Evolutionary conservation across 1,140 invertebrate genomes (phyloP).

Genomic region (Brachionus plicatilis): DNA sequence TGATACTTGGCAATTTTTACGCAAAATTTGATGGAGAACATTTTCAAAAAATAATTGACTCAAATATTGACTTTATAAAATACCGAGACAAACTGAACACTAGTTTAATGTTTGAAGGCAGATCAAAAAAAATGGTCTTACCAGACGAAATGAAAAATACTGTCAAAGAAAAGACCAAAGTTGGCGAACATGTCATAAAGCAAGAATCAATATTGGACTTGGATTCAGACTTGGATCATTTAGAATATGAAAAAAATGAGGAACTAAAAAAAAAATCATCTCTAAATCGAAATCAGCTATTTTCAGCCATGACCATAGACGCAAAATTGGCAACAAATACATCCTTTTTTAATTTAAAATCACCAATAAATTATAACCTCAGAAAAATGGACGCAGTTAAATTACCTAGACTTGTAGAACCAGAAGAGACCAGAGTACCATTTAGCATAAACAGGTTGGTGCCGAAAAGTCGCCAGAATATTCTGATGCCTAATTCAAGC

Average conservation of each 20-base stretch:
- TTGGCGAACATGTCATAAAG: background rate
- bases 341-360: background rate
- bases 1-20: background rate
- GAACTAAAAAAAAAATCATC: background rate
- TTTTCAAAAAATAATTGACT: conserved; percentile 3
- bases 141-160: background rate
- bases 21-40: background rate
- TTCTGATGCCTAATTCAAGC: background rate
- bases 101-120: background rate
- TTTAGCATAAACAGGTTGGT: background rate
- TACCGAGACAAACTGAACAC: background rate
- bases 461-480: background rate
- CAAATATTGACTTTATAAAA: conserved; percentile 16
- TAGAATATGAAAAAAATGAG: background rate
- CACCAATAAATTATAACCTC: conserved; percentile 2
- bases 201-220: background rate
- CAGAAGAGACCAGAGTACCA: background rate
- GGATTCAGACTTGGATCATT: background rate
- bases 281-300: background rate
- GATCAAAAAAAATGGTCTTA: background rate
- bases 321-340: background rate
- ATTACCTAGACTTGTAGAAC: background rate
- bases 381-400: background rate
- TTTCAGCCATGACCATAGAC: background rate
- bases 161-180: background rate